Evolutionary conservation across 2,888 invertebrate genomes (phyloP), one percentile per base, ranked within the genome.

Genomic region (Clostera curtula): DNA sequence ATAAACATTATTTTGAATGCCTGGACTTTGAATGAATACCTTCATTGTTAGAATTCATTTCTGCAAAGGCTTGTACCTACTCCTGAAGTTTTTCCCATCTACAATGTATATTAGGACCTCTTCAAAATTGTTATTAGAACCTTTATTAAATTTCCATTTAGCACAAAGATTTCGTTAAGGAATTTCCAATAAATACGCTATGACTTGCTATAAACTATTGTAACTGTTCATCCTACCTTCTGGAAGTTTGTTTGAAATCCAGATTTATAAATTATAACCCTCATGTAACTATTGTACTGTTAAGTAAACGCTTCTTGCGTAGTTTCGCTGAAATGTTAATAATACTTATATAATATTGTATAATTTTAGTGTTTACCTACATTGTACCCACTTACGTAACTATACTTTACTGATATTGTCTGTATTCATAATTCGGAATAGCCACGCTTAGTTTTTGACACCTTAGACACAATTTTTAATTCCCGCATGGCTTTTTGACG

Each of bases 231-330:
- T 49, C 63, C 56, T 65, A 48, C 66, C 65, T 67, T 76, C 75
- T 74, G 75, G 75, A 68, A 59, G 25, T 70, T 70, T 29, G 54
- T 68, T 74, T 74, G 58, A 56, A 63, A 70, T 64, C 72, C 71
- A 71, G 70, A 66, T 49, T 41, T 59, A 63, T 58, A 53, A 52
- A 65, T 66, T 66, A 56, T 70, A 67, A 64, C 58, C 72, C 69
- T 67, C 62, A 59, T 68, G 65, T 72, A 67, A 67, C 72, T 71
- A 75, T 71, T 69, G 49, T 77, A 76, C 66, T 46, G 64, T 74
- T 80, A 79, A 79, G 75, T 76, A 75, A 70, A 68, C 82, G 82
- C 80, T 82, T 36, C 47, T 69, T 45, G 82, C 77, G 76, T 83
- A 83, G 82, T 71, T 67, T 66, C 36, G 80, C 82, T 77, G 76